Base-by-base conservation (phyloP, 1,140 invertebrate species). In the Mya arenaria region DNA sequence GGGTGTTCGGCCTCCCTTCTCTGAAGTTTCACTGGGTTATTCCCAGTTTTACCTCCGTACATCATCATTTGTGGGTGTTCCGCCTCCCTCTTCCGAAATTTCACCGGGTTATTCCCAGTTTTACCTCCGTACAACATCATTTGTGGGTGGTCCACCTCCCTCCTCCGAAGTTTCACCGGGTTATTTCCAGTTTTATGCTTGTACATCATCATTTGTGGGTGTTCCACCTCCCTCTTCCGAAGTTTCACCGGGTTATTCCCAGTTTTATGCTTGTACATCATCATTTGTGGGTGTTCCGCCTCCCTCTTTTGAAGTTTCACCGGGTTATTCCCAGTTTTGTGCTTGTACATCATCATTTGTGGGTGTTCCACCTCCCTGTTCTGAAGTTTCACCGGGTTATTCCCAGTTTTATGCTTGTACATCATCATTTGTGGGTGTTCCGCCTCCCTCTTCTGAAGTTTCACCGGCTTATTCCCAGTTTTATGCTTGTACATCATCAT, bases 351-450 rank as follows among this genome's bases (percentile, higher is more conserved):
- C 60, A 63, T 63, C 6, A 34, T n/a, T 34, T 34, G 30, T 4
- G 28, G 60, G 34, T 32, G n/a, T 36, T n/a, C 15, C 30, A 36
- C 39, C 13, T 6, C 32, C 4, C 36, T 25, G n/a, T 56, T 6
- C 55, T 32, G 30, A 23, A 28, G 55, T 28, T 56, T 19, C 19
- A 19, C n/a, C 6, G 5, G 10, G 58, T 62, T 32, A 32, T 30
- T 65, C 5, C 2, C 15, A 2, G 36, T 3, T 44, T 68, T 1
- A 6, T 36, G 37, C 8, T 68, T 68, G 39, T 68, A 68, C 65
- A 68, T 41, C 65, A 44, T 68, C 15, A 44, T 37, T 65, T 65
- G 32, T 15, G 62, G 62, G 36, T 5, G 23, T 65, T 36, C n/a
- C n/a, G n/a, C n/a, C n/a, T n/a, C n/a, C n/a, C n/a, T n/a, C n/a